Evolutionary conservation across 2,797 vertebrate genomes (phyloP), one percentile per base, ranked within the genome.

Genomic region (Gymnoscopelus braueri): DNA sequence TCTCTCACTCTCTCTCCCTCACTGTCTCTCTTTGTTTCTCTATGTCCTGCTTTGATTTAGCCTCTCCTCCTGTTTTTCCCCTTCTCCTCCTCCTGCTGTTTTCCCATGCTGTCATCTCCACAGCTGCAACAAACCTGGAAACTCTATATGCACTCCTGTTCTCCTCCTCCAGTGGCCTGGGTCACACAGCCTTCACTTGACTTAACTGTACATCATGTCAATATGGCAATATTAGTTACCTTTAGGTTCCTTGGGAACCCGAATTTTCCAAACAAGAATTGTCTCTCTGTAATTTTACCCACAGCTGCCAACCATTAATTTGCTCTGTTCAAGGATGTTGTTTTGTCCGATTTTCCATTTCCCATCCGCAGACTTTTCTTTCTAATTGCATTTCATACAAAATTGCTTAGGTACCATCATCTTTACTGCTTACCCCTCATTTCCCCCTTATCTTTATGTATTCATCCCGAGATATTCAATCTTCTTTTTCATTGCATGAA

Each of bases 51-150:
- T 53, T 51, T 59, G 24, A 11, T 59, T 60, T 64, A 69, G 74
- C 65, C 63, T 65, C 39, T 62, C 50, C 24, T 15, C 59, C 64
- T 50, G 13, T 63, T 14, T 63, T 48, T 12, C 15, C 48, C 63
- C 58, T 39, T 47, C 39, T 7, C 6, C 19, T 68, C 47, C 32
- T 72, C 66, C 65, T 65, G 65, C 55, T 60, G 47, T 71, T 91
- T 88, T 90, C 85, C 82, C 87, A 89, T 87, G 86, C 79, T 87
- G 78, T 90, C 81, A 80, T 77, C 77, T 74, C 63, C 83, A 79
- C 84, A 92, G 86, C 87, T 91, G 83, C 81, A 71, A 48, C 71
- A 79, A 74, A 85, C 74, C 76, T 87, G 66, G 73, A 72, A 82
- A 78, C 67, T 68, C 53, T 15, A 52, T 66, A 26, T 26, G 15